Evolutionary conservation across 2,797 vertebrate genomes (phyloP).

Genomic region (Eutrigla gurnardus): DNA sequence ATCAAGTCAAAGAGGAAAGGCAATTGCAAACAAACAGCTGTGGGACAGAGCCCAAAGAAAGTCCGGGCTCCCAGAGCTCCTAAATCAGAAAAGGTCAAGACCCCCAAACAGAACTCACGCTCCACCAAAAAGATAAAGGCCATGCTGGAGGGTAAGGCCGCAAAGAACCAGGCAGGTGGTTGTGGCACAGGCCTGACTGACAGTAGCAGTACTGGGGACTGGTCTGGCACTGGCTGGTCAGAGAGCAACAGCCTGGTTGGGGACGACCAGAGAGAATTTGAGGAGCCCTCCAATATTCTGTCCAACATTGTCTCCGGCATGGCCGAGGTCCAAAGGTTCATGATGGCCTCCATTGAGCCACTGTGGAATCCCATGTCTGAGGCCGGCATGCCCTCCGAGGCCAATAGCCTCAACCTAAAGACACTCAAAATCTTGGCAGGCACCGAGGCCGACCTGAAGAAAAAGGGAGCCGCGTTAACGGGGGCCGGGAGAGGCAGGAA

Average conservation of each 20-base stretch:
- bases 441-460: constrained; percentile 95
- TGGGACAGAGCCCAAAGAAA: constrained; percentile 92
- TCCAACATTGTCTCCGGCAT: constrained; percentile 99
- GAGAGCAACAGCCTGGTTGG: constrained; percentile 91
- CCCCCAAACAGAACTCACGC: constrained; percentile 91
- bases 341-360: constrained; percentile 99
- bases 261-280: constrained; percentile 97
- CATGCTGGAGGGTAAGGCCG: constrained; percentile 86
- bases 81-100: constrained; percentile 94
- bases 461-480: constrained; percentile 87
- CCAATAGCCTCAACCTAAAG: constrained; percentile 98
- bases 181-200: constrained; percentile 81
- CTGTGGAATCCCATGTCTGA: constrained; percentile 94
- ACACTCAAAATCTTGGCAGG: constrained; percentile 98
- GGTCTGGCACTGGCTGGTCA: constrained; percentile 88
- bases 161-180: constrained; percentile 86
- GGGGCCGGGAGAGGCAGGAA: constrained; percentile 91
- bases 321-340: constrained; percentile 99
- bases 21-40: constrained; percentile 89
- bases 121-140: constrained; percentile 95
- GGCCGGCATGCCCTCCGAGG: constrained; percentile 92
- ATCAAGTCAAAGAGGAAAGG: constrained; percentile 96
- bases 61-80: constrained; percentile 90
- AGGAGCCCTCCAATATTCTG: constrained; percentile 98
- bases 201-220: constrained; percentile 87